Evolutionary conservation across 2,888 invertebrate genomes (phyloP).

Genomic region (Luffia ferchaultella): DNA sequence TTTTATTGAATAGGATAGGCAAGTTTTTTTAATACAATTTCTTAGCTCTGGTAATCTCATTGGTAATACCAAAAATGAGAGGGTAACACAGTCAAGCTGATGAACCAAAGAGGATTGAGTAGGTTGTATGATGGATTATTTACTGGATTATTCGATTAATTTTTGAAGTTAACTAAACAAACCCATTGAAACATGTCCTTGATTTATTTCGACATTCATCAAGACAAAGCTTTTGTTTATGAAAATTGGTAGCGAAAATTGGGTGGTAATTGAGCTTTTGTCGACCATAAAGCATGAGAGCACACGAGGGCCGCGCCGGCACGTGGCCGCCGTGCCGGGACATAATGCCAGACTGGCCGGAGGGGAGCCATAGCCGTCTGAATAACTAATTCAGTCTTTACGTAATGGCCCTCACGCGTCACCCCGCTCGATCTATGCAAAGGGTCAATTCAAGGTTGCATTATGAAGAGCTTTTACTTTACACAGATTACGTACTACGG

Average conservation of each 20-base stretch:
- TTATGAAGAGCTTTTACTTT: not conserved
- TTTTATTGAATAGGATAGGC: too few relatives aligned
- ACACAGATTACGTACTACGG: not conserved
- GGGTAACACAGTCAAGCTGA: too few relatives aligned
- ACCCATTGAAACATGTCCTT: too few relatives aligned
- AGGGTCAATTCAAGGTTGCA: not conserved
- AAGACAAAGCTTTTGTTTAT: not conserved
- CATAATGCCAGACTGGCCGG: conserved; percentile 60
- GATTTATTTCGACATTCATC: not conserved
- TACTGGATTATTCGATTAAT: too few relatives aligned
- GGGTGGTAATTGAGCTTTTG: conserved; percentile 33
- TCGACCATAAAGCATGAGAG: conserved; percentile 41
- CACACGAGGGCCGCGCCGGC: conserved; percentile 44
- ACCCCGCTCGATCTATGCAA: conserved; percentile 15
- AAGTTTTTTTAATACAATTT: too few relatives aligned
- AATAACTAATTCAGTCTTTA: conserved; percentile 55
- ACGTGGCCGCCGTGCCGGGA: conserved; percentile 45
- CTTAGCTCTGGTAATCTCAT: too few relatives aligned
- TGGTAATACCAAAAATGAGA: too few relatives aligned
- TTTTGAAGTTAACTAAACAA: too few relatives aligned
- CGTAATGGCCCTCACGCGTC: conserved; percentile 47
- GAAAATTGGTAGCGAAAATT: conserved; percentile 6
- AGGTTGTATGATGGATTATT: too few relatives aligned
- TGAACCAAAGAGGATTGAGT: too few relatives aligned
- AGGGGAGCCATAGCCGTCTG: conserved; percentile 58